phyloP scores from a whole-genome alignment of 2,888 invertebrate genomes.

The Torymus auratus region DNA sequence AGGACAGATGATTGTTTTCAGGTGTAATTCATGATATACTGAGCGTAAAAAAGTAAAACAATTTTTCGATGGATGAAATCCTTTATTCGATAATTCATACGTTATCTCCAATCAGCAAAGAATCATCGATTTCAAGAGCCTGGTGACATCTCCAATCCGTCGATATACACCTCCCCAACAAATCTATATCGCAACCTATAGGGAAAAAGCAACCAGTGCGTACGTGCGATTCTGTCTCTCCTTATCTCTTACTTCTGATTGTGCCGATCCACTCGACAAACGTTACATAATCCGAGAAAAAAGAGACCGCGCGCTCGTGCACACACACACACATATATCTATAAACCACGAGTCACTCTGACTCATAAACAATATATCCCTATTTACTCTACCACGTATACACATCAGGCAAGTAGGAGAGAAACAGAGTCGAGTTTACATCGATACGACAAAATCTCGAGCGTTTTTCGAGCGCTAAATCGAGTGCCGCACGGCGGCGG shows the following conservation, averaged over 20 bases:
- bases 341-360: neutral
- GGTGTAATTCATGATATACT: too few species aligned
- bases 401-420: too few species aligned
- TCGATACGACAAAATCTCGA: too few species aligned
- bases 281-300: slow-evolving; percentile 5
- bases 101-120: too few species aligned
- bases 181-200: neutral
- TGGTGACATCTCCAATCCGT: too few species aligned
- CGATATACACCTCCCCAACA: too few species aligned
- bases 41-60: too few species aligned
- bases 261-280: neutral
- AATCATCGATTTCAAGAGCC: too few species aligned
- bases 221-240: neutral
- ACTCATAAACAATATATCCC: slow-evolving; percentile 3
- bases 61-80: too few species aligned
- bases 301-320: neutral
- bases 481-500: slow-evolving; percentile 64
- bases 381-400: slow-evolving; percentile 12
- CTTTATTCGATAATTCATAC: too few species aligned
- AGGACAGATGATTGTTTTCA: too few species aligned
- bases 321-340: neutral
- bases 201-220: neutral
- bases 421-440: too few species aligned
- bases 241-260: neutral
- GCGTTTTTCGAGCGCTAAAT: slow-evolving; percentile 60